Conservation (phyloP, 2,888 invertebrate species). For the Linnaemya tessellans region DNA sequence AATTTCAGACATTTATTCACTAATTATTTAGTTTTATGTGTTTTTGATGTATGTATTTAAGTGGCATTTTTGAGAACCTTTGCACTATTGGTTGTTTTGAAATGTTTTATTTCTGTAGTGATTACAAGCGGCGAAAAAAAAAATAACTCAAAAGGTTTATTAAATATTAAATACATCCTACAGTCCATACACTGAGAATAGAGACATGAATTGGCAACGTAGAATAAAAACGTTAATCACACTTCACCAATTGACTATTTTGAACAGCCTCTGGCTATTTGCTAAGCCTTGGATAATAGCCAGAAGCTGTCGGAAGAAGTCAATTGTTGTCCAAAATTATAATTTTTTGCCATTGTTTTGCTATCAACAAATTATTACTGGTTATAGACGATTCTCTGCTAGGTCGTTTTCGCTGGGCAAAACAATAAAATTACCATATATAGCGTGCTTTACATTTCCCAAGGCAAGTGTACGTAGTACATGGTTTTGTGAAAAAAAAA, state of each 20-base stretch:
- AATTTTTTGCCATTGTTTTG: too few relatives aligned
- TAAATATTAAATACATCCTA: slow-evolving; percentile 1
- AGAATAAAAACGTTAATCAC: too few relatives aligned
- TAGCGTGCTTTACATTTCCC: neutral
- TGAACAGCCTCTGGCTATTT: too few relatives aligned
- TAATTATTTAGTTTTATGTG: slow-evolving; percentile 24
- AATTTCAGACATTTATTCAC: slow-evolving; percentile 24
- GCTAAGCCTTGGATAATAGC: too few relatives aligned
- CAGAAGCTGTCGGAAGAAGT: too few relatives aligned
- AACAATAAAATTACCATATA: neutral
- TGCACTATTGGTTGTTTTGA: slow-evolving; percentile 28
- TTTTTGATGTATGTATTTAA: slow-evolving; percentile 14
- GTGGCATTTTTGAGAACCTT: slow-evolving; percentile 60
- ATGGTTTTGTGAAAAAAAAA: slow-evolving; percentile 10
- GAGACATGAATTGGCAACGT: too few relatives aligned
- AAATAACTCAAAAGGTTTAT: neutral
- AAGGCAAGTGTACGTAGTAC: neutral
- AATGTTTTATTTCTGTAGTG: neutral
- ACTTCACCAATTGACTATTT: too few relatives aligned
- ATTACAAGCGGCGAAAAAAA: too few relatives aligned
- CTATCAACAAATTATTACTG: too few relatives aligned
- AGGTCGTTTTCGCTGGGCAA: neutral
- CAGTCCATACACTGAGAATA: too few relatives aligned
- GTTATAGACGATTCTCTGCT: too few relatives aligned
- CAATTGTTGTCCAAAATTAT: too few relatives aligned